Base-by-base conservation (phyloP, 2,113 vertebrate species). In the Megaceryle maxima region DNA sequence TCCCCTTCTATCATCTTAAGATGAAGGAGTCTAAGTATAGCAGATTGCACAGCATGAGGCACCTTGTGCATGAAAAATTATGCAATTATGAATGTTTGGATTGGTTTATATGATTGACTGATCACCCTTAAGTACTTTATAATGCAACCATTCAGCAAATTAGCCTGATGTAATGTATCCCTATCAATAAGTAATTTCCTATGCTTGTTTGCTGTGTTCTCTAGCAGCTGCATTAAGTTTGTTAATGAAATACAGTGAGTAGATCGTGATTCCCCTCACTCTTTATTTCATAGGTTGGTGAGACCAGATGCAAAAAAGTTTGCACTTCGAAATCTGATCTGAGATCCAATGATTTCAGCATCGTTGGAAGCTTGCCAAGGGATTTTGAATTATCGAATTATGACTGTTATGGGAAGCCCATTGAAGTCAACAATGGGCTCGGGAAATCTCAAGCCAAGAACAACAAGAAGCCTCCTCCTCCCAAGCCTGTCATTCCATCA, bases 351-450 rank as follows among this genome's bases (percentile, higher is more conserved):
- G 99, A 99, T 97, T 99, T 99, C 98, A 99, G 99, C 98, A 99
- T 99, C 11, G 99, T 99, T 91, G 99, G 99, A 90, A 99, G 99
- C 39, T 98, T 99, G 96, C 99, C 99, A 11, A 98, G 99, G 95
- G 99, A 99, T 98, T 99, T 99, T 97, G 99, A 99, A 96, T 98
- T 99, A 95, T 99, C 99, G 21, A 99, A 99, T 97, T 99, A 99
- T 98, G 99, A 99, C 98, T 99, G 99, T 98, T 99, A 99, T 41
- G 99, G 99, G 70, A 99, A 99, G 96, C 98, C 99, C 92, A 99
- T 99, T 85, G 98, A 99, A 66, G 99, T 99, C 79, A 98, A 98
- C 86, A 98, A 97, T 56, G 91, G 97, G 18, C 97, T 97, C 3
- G 98, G 99, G 77, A 99, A 99, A 96, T 98, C 98, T 44, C 98